Evolutionary conservation across 2,888 invertebrate genomes (phyloP), one percentile per base, ranked within the genome.

Genomic region (Peribatodes rhomboidaria): DNA sequence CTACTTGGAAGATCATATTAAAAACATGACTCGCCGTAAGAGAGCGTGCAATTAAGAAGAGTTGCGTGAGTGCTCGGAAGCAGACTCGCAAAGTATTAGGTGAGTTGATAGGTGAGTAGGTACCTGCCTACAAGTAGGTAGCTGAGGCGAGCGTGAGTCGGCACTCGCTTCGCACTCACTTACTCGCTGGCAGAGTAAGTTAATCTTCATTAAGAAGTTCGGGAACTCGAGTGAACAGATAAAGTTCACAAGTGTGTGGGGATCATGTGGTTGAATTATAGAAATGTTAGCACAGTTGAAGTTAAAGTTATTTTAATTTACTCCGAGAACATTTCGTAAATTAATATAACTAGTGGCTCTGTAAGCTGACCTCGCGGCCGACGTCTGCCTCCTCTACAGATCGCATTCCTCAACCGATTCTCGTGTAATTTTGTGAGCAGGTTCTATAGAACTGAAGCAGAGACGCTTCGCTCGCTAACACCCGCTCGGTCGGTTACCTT

Each of bases 1-100:
- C 33, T 16, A 16, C 50, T 46, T 46, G 20, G 47, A 46, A 52
- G 44, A 37, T 37, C 35, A 53, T 65, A 65, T 65, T 61, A 61
- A 65, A 63, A 65, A 54, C 65, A 53, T 65, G 65, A 65, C 50
- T 56, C 42, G 49, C 44, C 13, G 31, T 39, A 50, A 46, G 20
- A 42, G 44, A 11, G 33, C 16, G 46, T 41, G 18, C 46, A 56
- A 60, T 65, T 60, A 65, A 47, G 49, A 54, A 47, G 46, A 57
- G 56, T 46, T 39, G 31, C 22, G 54, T 4, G 14, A 27, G 42
- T 35, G 44, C 42, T 9, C 8, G 18, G 9, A 18, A 16, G 41
- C 16, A 1, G 41, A 16, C 41, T 35, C 2, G 37, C 3, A 37
- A 46, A 8, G 55, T 55, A 61, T 61, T 55, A 55, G 49, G 55